Evolutionary conservation across 2,113 vertebrate species (phyloP).

Genomic region (Aphelocoma coerulescens): DNA sequence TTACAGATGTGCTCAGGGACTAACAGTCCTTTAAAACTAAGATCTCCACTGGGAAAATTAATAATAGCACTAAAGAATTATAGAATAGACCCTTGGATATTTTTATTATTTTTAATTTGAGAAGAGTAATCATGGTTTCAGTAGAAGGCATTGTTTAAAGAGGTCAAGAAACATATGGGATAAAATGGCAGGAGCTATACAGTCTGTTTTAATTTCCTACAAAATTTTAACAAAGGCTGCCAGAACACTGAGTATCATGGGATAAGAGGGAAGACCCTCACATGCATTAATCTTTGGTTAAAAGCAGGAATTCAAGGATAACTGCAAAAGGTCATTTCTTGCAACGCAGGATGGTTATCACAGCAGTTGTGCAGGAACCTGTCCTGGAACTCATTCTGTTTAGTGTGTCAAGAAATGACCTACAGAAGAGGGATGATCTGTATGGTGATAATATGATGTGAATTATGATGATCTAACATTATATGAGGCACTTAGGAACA

Average conservation of each 20-base stretch:
- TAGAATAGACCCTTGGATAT: not conserved
- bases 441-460: not conserved
- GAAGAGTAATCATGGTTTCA: not conserved
- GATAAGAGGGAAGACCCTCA: not conserved
- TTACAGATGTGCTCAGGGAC: not conserved
- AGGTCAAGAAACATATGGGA: not conserved
- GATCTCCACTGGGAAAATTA: not conserved
- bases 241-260: not conserved
- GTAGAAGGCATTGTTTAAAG: not conserved
- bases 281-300: not conserved
- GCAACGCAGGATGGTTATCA: not conserved
- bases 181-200: not conserved
- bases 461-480: not conserved
- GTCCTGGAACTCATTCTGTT: not conserved
- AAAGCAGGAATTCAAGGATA: not conserved
- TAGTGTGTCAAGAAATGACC: not conserved
- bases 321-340: not conserved
- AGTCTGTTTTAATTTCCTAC: not conserved
- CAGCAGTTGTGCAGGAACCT: not conserved
- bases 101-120: not conserved
- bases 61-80: not conserved
- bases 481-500: not conserved
- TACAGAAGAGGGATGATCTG: not conserved
- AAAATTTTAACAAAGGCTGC: not conserved
- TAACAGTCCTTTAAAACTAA: not conserved